Evolutionary conservation across 2,888 invertebrate genomes (phyloP), one percentile per base, ranked within the genome.

Genomic region (Bugulina stolonifera): DNA sequence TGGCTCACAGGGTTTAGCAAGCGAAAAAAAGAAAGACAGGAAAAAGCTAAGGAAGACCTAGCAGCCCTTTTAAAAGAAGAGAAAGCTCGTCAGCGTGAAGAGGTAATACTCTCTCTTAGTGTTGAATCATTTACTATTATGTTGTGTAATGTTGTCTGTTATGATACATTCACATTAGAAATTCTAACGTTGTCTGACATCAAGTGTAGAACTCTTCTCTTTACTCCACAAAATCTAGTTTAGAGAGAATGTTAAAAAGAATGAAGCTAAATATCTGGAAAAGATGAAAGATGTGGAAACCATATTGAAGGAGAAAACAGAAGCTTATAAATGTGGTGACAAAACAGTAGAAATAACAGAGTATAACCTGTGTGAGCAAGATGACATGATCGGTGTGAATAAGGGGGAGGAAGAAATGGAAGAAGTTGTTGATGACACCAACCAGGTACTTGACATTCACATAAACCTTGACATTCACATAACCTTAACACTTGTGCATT

Each of bases 271-370:
- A 32, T 71, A 54, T 43, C 27, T 70, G 43, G 52, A 70, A 23
- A 70, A 52, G 23, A 43, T 52, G 32, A 70, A 70, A 27, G 54
- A 70, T 54, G 70, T 70, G 5, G 70, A 70, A 35, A 43, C 35
- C 2, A 70, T 70, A 54, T 10, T 70, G 27, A 70, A 70, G 29
- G 54, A 70, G 25, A 70, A 70, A 43, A 54, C 54, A 10, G 52
- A 70, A 70, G 79, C 94, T 27, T 64, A 64, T 34, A 64, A 64
- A n/a, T 64, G 64, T 32, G 64, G 64, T 25, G 64, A 64, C n/a
- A 64, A 64, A 32, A 64, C 64, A 18, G 64, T 64, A 27, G 64
- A 64, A 27, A 64, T 64, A 14, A 64, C 64, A 34, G 64, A 64
- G 32, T 64, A 64, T 27, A 64, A 64, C n/a, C n/a, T 64, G 34